phyloP scores from a whole-genome alignment of 2,888 invertebrate species.

The Thysanoteuthis rhombus region DNA sequence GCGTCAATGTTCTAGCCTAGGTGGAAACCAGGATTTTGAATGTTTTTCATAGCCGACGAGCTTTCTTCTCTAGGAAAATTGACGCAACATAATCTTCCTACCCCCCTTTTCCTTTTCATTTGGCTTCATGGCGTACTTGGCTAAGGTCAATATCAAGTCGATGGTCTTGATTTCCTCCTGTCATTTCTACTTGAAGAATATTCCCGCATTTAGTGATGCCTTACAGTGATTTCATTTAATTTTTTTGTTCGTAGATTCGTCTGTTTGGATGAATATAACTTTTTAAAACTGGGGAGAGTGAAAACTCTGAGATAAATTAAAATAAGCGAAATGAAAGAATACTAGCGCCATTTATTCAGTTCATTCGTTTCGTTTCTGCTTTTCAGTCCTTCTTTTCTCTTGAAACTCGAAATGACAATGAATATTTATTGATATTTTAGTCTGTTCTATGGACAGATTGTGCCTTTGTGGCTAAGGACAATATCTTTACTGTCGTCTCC shows the following conservation, averaged over 20 bases:
- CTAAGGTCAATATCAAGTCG: not conserved
- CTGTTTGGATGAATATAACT: not conserved
- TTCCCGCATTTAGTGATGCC: not conserved
- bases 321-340: not conserved
- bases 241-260: not conserved
- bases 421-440: slow-evolving; percentile 27
- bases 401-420: slow-evolving; percentile 17
- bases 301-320: not conserved
- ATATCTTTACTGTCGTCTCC: not conserved
- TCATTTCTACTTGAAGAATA: not conserved
- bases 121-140: not conserved
- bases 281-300: not conserved
- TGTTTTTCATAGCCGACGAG: no score
- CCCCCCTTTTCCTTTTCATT: not conserved
- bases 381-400: not conserved
- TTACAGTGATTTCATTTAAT: not conserved
- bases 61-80: no score
- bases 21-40: no score
- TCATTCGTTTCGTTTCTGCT: not conserved
- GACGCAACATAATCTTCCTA: no score
- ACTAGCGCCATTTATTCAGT: not conserved
- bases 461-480: slow-evolving; percentile 19
- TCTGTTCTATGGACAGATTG: slow-evolving; percentile 20
- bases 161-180: not conserved
- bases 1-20: no score